Conservation (phyloP, 2,113 vertebrate species). For the Oxyruncus cristatus region DNA sequence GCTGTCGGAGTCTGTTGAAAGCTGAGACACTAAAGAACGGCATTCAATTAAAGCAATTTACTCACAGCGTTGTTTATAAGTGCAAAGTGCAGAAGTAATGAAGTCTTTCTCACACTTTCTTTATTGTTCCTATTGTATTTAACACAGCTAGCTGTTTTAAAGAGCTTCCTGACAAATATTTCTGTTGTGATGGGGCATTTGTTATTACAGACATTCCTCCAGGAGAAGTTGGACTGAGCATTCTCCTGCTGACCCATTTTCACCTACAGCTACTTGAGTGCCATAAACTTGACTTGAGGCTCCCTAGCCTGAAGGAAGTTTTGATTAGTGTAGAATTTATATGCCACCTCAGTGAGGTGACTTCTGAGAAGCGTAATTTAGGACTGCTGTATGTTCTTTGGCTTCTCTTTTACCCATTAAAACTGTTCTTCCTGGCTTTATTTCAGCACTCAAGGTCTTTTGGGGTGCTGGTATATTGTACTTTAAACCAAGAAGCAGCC, state of each 20-base stretch:
- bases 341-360: background rate
- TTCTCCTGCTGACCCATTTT: background rate
- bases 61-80: background rate
- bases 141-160: background rate
- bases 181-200: conserved; percentile 2
- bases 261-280: background rate
- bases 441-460: background rate
- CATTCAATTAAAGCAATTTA: background rate
- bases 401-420: background rate
- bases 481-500: background rate
- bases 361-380: background rate
- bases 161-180: conserved; percentile 46
- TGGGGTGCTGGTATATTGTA: background rate
- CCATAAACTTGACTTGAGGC: background rate
- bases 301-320: background rate
- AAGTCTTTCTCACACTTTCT: background rate
- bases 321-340: background rate
- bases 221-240: background rate
- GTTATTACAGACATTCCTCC: conserved; percentile 17
- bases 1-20: background rate
- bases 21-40: background rate
- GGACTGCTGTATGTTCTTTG: background rate
- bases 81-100: background rate
- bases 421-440: background rate
- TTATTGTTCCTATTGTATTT: background rate